These are phyloP conservation scores for Digitonthophagus gazella DNA, from an alignment of 2,888 invertebrate species.

Conservation along the genomic window DNA sequence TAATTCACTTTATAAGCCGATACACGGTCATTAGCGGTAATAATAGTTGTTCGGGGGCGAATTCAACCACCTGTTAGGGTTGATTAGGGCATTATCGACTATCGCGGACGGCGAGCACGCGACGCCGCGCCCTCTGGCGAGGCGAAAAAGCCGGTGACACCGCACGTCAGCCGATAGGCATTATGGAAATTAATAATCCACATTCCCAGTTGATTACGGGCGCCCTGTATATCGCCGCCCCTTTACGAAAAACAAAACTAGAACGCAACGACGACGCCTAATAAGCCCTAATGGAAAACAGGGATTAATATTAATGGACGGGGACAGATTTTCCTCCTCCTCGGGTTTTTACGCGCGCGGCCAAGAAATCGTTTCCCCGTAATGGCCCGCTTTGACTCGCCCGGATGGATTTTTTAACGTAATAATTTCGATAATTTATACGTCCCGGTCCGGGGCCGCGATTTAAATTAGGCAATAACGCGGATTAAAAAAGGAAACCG, in stretches of 20 bases:
- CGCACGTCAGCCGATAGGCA: background rate
- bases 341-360: too few species aligned
- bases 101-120: background rate
- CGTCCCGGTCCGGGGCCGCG: constrained; percentile 37
- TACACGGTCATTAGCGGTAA: background rate
- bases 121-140: background rate
- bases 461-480: constrained; percentile 54
- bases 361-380: too few species aligned
- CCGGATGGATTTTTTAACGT: constrained; percentile 74
- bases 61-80: background rate
- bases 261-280: background rate
- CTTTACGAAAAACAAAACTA: background rate
- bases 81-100: background rate
- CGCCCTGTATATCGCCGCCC: background rate
- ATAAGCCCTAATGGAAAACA: background rate
- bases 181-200: background rate
- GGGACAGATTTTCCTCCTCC: background rate
- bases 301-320: background rate
- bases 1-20: background rate
- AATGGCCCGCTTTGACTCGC: constrained; percentile 66
- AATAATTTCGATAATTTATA: constrained; percentile 65
- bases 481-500: constrained; percentile 42
- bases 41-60: background rate
- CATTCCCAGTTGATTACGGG: background rate
- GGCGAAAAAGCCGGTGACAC: background rate